These are phyloP conservation scores for rabbit (Oryctolagus cuniculus) DNA, from an alignment of 2,113 vertebrate species.

Conservation along the genomic window mOryCun1.1 NC_091440.1:123260001-123260500, in stretches of 20 bases:
- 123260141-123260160: slow-evolving; percentile 57
- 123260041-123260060: slow-evolving; percentile 2
- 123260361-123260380: background rate
- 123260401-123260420: background rate
- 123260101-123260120: slow-evolving; percentile 18
- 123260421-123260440: background rate
- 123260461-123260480: background rate
- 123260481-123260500: background rate
- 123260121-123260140: slow-evolving; percentile 55
- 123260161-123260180: slow-evolving; percentile 51
- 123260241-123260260: background rate
- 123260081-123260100: slow-evolving; percentile 20
- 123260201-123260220: slow-evolving; percentile 9
- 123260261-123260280: slow-evolving; percentile 33
- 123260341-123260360: background rate
- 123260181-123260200: slow-evolving; percentile 28
- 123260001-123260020: background rate
- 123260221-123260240: slow-evolving; percentile 8
- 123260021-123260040: background rate
- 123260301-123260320: background rate
- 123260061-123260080: background rate
- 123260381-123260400: background rate
- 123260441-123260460: background rate
- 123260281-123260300: slow-evolving; percentile 47
- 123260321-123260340: no score